These are phyloP conservation scores for Seira musarum DNA, from an alignment of 2,888 invertebrate species.

Conservation along the genomic window DNA sequence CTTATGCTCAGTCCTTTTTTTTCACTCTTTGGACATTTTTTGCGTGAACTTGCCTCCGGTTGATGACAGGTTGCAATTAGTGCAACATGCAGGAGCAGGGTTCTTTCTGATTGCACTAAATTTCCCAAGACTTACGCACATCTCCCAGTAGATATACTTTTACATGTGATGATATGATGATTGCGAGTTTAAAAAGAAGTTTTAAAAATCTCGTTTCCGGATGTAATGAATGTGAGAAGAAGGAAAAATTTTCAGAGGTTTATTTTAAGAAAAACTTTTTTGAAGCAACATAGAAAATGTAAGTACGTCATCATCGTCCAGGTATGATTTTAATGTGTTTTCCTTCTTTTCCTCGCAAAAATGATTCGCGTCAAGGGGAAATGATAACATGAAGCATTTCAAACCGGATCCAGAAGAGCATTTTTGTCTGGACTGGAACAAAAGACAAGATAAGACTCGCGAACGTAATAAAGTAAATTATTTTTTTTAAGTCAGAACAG, in stretches of 20 bases:
- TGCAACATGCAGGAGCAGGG: background rate
- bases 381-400: background rate
- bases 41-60: background rate
- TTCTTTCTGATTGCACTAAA: too few species aligned
- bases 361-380: background rate
- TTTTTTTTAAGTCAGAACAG: slow-evolving; percentile 30
- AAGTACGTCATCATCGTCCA: background rate
- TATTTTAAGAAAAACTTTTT: background rate
- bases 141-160: too few species aligned
- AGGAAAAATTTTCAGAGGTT: background rate
- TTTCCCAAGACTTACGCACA: background rate
- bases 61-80: background rate
- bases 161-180: background rate
- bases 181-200: background rate
- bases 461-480: background rate
- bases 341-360: background rate
- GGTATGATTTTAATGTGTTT: background rate
- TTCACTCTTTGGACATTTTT: too few species aligned
- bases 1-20: too few species aligned
- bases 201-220: background rate
- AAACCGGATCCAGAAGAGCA: background rate
- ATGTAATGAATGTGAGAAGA: background rate
- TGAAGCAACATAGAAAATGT: background rate
- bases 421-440: slow-evolving; percentile 42
- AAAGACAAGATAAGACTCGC: slow-evolving; percentile 8